Evolutionary conservation across 2,113 vertebrate genomes (phyloP).

Genomic region (Serinus canaria): DNA sequence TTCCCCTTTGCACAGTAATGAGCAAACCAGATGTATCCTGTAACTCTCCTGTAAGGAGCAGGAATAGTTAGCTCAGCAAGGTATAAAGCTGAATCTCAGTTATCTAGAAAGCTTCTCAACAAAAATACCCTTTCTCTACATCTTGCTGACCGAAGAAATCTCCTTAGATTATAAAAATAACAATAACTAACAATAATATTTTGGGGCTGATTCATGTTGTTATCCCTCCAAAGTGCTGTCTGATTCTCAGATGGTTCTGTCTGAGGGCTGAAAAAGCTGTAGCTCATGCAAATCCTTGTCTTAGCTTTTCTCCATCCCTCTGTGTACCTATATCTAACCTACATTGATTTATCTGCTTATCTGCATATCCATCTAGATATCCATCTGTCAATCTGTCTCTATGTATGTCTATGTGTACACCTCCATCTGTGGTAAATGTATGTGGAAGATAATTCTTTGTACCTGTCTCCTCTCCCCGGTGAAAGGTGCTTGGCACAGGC

Average conservation of each 20-base stretch:
- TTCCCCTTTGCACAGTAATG: not conserved
- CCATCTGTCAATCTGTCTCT: not conserved
- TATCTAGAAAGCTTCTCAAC: not conserved
- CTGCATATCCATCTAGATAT: no score
- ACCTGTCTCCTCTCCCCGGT: not conserved
- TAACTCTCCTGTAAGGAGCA: not conserved
- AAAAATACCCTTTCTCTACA: not conserved
- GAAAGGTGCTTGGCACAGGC: not conserved
- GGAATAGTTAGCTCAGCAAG: not conserved
- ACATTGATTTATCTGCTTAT: not conserved
- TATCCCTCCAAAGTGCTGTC: not conserved
- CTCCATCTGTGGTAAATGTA: not conserved
- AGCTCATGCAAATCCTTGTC: not conserved
- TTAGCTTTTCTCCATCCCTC: not conserved
- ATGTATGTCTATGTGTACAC: not conserved
- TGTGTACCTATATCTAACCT: not conserved
- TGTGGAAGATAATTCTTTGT: not conserved
- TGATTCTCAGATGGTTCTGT: not conserved
- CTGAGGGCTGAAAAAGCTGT: not conserved
- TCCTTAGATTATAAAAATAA: not conserved
- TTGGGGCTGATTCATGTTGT: not conserved
- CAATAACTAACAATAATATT: not conserved
- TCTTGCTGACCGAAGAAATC: not conserved
- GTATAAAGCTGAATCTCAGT: not conserved
- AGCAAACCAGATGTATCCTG: constrained; percentile 28